A percentile compares a stretch with the other conserved stretches of the same genome.
Evolutionary conservation across 1,140 invertebrate genomes (phyloP).

Genomic region (Scylla paramamosain): DNA sequence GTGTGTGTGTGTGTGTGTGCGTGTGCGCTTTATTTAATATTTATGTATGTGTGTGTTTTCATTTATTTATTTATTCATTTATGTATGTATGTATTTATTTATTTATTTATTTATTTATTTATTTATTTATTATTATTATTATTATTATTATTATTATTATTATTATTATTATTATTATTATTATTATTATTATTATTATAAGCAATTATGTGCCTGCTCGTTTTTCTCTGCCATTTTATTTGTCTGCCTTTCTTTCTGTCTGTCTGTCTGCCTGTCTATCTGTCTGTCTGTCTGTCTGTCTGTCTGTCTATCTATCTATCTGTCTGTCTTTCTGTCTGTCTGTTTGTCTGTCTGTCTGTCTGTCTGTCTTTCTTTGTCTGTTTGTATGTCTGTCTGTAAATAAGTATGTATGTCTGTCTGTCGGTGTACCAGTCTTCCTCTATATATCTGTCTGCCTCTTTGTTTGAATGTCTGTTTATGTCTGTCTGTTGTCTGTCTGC

Average conservation of each 20-base stretch:
- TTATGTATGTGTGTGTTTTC: not conserved
- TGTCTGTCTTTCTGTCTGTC: no score
- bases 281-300: not conserved
- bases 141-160: not conserved
- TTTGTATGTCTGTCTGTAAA: no score
- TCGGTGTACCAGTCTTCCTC: not conserved
- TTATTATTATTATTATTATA: no score
- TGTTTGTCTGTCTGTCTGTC: no score
- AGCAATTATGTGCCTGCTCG: not conserved
- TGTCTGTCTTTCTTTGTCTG: no score
- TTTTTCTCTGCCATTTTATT: not conserved
- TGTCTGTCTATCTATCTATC: no score
- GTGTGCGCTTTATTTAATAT: not conserved
- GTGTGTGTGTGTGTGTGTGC: constrained; percentile 1
- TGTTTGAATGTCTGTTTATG: not conserved
- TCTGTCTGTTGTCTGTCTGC: constrained; percentile 31
- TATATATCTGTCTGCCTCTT: not conserved
- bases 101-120: constrained; percentile 36
- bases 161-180: not conserved
- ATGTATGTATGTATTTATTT: not conserved
- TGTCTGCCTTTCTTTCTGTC: not conserved
- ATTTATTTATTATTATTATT: constrained; percentile 16
- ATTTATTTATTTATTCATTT: constrained; percentile 36
- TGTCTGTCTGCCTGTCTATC: not conserved
- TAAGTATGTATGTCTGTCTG: no score